These are phyloP conservation scores for Oncorhynchus tshawytscha DNA, from an alignment of 2,113 vertebrate species.

Conservation along the genomic window DNA sequence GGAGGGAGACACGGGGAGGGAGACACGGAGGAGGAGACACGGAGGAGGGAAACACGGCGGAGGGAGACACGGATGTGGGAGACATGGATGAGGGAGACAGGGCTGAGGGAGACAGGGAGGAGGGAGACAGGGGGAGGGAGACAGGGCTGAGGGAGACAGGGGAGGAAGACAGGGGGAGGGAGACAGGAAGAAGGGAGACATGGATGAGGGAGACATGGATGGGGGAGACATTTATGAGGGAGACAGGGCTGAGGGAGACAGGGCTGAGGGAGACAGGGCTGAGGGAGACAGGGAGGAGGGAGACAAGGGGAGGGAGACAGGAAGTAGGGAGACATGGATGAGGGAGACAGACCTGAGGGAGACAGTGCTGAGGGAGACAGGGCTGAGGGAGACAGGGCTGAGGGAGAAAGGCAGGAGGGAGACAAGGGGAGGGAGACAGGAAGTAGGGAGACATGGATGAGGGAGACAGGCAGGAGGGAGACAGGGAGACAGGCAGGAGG, in stretches of 20 bases:
- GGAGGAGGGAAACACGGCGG: accelerated
- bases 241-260: background rate
- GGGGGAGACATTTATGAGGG: too few species aligned
- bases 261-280: too few species aligned
- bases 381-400: too few species aligned
- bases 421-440: background rate
- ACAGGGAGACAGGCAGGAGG: background rate
- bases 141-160: too few species aligned
- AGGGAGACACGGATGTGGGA: too few species aligned
- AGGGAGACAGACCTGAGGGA: background rate
- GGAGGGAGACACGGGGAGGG: too few species aligned
- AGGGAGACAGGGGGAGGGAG: too few species aligned
- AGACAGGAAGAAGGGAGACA: background rate
- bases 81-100: too few species aligned
- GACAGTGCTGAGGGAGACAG: too few species aligned
- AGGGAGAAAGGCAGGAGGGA: background rate
- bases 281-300: background rate
- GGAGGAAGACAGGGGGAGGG: too few species aligned
- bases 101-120: background rate
- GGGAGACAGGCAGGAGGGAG: slow-evolving; percentile 38
- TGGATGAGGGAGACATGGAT: too few species aligned
- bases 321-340: background rate
- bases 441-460: slow-evolving; percentile 3
- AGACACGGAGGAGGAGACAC: too few species aligned
- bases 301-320: slow-evolving; percentile 11